A percentile compares a stretch with the other conserved stretches of the same genome.
Evolutionary conservation across 2,888 invertebrate species (phyloP).

Genomic region (Blomia tropicalis): DNA sequence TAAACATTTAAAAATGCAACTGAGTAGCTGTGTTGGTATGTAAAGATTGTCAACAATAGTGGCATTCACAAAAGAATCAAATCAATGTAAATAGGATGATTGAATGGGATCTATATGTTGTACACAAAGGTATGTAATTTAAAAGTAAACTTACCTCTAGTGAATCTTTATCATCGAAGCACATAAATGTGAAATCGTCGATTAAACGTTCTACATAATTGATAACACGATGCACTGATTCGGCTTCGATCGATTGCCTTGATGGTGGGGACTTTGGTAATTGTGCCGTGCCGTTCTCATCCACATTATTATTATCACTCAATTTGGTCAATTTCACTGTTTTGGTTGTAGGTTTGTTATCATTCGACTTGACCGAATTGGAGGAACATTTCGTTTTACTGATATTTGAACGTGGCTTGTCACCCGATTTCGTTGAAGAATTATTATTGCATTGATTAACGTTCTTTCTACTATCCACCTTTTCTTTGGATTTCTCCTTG

Average conservation of each 20-base stretch:
- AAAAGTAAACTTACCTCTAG: conserved; percentile 13
- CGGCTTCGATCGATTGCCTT: not conserved
- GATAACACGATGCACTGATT: not conserved
- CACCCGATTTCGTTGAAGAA: not conserved
- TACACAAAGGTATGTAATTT: too few species aligned
- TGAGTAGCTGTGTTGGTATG: too few species aligned
- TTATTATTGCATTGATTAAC: not conserved
- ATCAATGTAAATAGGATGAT: not conserved
- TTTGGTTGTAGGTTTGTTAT: too few species aligned
- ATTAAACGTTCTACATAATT: not conserved
- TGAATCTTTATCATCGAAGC: not conserved
- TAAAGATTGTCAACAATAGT: not conserved
- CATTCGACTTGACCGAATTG: not conserved
- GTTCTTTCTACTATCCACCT: not conserved
- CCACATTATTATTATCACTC: not conserved
- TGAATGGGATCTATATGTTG: too few species aligned
- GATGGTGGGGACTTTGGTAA: not conserved
- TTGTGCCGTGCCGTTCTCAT: not conserved
- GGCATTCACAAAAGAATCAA: not conserved
- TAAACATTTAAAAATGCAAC: too few species aligned
- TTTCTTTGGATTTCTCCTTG: conserved; percentile 19
- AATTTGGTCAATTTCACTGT: not conserved
- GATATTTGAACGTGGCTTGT: not conserved
- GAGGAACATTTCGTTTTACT: not conserved
- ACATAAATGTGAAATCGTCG: not conserved